phyloP scores from a whole-genome alignment of 2,113 vertebrate genomes.

The Mastomys natalensis region DNA sequence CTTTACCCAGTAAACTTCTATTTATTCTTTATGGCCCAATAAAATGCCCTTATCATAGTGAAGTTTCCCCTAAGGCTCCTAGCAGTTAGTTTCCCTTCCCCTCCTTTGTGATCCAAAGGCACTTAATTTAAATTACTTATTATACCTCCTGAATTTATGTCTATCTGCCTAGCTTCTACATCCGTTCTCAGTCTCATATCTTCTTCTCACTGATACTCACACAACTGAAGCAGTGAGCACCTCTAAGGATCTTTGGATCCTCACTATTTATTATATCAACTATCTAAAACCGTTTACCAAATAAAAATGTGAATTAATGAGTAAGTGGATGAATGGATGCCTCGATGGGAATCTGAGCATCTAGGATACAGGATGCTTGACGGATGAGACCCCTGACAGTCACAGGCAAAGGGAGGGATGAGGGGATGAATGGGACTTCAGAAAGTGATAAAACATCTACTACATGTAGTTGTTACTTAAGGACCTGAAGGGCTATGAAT shows the following conservation, averaged over 20 bases:
- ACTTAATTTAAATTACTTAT: neutral
- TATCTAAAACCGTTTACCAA: constrained; percentile 22
- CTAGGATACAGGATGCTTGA: constrained; percentile 35
- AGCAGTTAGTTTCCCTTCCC: neutral
- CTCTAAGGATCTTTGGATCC: constrained; percentile 29
- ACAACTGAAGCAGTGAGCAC: neutral
- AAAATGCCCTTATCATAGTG: neutral
- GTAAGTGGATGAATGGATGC: constrained; percentile 34
- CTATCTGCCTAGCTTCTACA: neutral
- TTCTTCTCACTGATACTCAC: neutral
- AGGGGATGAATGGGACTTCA: constrained; percentile 80
- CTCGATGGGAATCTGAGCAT: constrained; percentile 62
- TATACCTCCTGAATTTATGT: neutral
- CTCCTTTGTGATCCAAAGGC: constrained; percentile 5
- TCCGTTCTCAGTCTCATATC: neutral
- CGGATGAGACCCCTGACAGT: constrained; percentile 71
- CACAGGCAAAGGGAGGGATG: constrained; percentile 74
- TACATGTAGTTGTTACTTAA: constrained; percentile 71
- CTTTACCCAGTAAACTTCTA: neutral
- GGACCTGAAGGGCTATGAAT: constrained; percentile 75
- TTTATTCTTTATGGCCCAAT: neutral
- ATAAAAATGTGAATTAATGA: constrained; percentile 32
- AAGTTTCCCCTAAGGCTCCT: neutral
- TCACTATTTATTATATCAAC: neutral
- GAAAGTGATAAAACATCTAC: constrained; percentile 80